Base-by-base conservation (phyloP, 1,140 invertebrate genomes). In the Eriosoma lanigerum region DNA sequence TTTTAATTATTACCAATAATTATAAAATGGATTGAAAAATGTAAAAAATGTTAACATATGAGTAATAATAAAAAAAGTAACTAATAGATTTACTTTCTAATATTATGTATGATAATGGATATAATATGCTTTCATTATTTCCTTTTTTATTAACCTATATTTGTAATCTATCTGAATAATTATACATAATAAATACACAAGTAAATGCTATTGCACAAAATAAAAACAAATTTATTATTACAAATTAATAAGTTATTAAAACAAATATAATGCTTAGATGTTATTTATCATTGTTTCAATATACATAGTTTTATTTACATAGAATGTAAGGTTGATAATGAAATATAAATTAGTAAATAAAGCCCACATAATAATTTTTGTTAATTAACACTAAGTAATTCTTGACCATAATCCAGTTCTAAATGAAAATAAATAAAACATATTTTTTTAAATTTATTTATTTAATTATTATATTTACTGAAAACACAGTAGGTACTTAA, bases 291-390 rank as follows among this genome's bases (percentile, higher is more conserved):
- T 48, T 48, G 21, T 48, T 26, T 60, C 24, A 78, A 78, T 62
- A 3, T 78, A 78, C 38, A 78, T 48, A 46, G 29, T 78, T 38
- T 15, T 78, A 78, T 78, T 78, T 78, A 78, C 75, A 78, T 44
- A 76, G n/a, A 58, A 62, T 19, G 60, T 9, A 9, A 24, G 9
- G 32, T 21, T 32, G 19, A 56, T 46, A 17, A 75, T 19, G 32
- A 24, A 60, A 48, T 60, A 46, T 15, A 60, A 78, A 9, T 26
- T 46, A 56, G 46, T 32, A 60, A 46, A 48, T 48, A 19, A 60
- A 44, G n/a, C 52, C 75, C 1, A 1, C 10, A 44, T 21, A 38
- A 62, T 48, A 60, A 1, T 48, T 62, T 60, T 78, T 26, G 38
- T 62, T 26, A 46, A 62, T 15, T 46, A 62, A 75, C 12, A 29